A percentile compares a stretch with the other conserved stretches of the same genome.
These are phyloP conservation scores for Epizoanthus fatuus DNA, from an alignment of 92 coral and sea anemone genomes.

Conservation along the genomic window DNA sequence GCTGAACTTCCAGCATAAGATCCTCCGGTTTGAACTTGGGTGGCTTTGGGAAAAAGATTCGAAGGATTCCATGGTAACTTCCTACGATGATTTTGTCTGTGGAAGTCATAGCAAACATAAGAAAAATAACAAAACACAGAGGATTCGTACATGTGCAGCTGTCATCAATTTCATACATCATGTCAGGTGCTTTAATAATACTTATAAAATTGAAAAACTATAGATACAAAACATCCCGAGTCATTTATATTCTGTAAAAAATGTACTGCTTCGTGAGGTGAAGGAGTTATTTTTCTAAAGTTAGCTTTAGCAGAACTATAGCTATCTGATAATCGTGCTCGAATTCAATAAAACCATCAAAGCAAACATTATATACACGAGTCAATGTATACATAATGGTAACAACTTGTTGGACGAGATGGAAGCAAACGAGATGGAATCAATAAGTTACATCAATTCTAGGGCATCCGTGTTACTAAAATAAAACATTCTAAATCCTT, in stretches of 20 bases:
- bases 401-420: too few species aligned
- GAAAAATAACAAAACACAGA: neutral
- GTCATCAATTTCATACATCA: neutral
- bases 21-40: slow-evolving; percentile 95
- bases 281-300: too few species aligned
- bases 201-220: too few species aligned
- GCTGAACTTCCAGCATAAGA: slow-evolving; percentile 96
- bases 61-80: slow-evolving; percentile 95
- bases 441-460: neutral
- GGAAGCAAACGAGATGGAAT: neutral
- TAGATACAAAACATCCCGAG: too few species aligned
- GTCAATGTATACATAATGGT: neutral
- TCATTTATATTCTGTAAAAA: too few species aligned
- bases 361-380: neutral
- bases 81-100: slow-evolving; percentile 97
- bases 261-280: too few species aligned
- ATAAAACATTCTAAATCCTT: neutral
- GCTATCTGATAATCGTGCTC: too few species aligned
- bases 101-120: neutral
- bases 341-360: too few species aligned
- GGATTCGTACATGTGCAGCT: slow-evolving; percentile 10
- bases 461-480: neutral
- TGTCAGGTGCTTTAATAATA: neutral
- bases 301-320: too few species aligned
- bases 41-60: slow-evolving; percentile 91